These are phyloP conservation scores for Ichneumon xanthorius DNA, from an alignment of 2,888 invertebrate genomes.

Conservation along the genomic window DNA sequence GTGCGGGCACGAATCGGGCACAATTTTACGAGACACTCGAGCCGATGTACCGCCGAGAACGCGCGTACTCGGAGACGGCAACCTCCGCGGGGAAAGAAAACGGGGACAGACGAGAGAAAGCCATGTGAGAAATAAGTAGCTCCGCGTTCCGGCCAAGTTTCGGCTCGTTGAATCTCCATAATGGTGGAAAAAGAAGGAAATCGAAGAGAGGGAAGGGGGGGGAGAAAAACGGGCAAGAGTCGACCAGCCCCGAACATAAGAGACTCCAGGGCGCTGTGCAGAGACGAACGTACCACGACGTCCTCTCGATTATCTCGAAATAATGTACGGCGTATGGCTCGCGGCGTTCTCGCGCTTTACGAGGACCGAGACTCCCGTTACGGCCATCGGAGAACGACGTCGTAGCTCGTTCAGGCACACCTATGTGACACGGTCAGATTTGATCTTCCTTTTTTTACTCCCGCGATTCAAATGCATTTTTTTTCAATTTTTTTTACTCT, in stretches of 20 bases:
- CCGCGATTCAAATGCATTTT: not conserved
- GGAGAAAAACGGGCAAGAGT: constrained; percentile 34
- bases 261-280: constrained; percentile 5
- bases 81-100: constrained; percentile 7
- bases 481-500: not conserved
- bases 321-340: constrained; percentile 56
- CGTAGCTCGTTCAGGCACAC: not conserved
- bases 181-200: constrained; percentile 48
- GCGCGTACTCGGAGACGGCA: constrained; percentile 1
- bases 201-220: not conserved
- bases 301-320: constrained; percentile 61
- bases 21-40: constrained; percentile 55
- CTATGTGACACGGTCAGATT: not conserved
- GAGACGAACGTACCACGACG: constrained; percentile 32
- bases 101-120: constrained; percentile 29
- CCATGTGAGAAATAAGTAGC: constrained; percentile 46
- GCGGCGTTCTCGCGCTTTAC: not conserved
- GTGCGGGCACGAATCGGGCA: constrained; percentile 4
- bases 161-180: constrained; percentile 65
- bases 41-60: constrained; percentile 39
- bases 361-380: constrained; percentile 26
- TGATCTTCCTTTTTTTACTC: not conserved
- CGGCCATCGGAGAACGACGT: not conserved
- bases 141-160: constrained; percentile 58
- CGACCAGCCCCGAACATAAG: constrained; percentile 31